Evolutionary conservation across 2,797 vertebrate species (phyloP).

Genomic region (Lateolabrax maculatus): DNA sequence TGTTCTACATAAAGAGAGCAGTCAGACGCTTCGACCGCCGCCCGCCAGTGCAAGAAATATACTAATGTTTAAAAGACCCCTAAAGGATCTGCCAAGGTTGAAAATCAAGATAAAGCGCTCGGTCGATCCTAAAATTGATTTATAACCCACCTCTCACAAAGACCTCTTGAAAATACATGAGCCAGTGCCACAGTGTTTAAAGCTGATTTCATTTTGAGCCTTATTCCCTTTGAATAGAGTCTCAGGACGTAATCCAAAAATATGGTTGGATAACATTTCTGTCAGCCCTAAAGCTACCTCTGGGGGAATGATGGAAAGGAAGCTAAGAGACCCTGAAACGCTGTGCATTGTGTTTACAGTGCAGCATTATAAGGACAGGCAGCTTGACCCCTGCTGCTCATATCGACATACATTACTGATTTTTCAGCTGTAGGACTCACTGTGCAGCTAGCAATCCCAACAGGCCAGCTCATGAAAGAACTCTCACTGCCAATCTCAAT

Average conservation of each 20-base stretch:
- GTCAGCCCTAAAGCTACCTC: slow-evolving; percentile 40
- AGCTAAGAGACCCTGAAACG: slow-evolving; percentile 44
- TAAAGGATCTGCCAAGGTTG: slow-evolving; percentile 74
- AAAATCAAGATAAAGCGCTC: slow-evolving; percentile 76
- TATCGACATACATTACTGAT: slow-evolving; percentile 70
- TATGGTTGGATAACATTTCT: slow-evolving; percentile 45
- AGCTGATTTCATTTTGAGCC: slow-evolving; percentile 66
- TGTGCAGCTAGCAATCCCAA: slow-evolving; percentile 45
- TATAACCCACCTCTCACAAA: slow-evolving; percentile 64
- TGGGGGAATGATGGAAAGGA: slow-evolving; percentile 43
- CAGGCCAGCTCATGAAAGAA: slow-evolving; percentile 33
- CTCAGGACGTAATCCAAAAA: slow-evolving; percentile 55
- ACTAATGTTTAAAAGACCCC: slow-evolving; percentile 73
- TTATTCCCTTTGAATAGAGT: slow-evolving; percentile 54
- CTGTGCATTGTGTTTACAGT: slow-evolving; percentile 54
- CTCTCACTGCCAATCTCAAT: slow-evolving; percentile 61
- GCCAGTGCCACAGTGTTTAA: slow-evolving; percentile 55
- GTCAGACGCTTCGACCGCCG: slow-evolving; percentile 65
- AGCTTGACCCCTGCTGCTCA: slow-evolving; percentile 67
- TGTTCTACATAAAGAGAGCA: slow-evolving; percentile 75
- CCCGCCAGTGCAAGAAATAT: slow-evolving; percentile 64
- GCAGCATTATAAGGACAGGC: slow-evolving; percentile 58
- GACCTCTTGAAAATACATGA: slow-evolving; percentile 72
- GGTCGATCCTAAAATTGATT: slow-evolving; percentile 80
- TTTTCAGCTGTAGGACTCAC: slow-evolving; percentile 47